Conservation (phyloP, 2,797 vertebrate species). For the Premnoplex brunnescens region DNA sequence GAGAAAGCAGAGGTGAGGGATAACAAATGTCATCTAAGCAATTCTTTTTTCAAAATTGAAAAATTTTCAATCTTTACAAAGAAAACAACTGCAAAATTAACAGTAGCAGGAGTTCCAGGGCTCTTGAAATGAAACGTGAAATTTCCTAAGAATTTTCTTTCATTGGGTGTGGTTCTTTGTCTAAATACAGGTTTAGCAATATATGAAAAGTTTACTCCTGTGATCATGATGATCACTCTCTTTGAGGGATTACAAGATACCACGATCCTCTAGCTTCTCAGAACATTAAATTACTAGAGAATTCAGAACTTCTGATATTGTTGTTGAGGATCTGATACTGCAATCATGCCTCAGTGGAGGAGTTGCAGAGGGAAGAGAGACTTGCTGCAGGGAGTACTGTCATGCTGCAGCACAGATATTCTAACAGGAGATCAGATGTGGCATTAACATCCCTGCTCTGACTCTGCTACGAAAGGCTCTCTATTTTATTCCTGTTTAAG, state of each 20-base stretch:
- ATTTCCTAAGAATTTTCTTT: conserved; percentile 13
- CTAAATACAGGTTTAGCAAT: conserved; percentile 13
- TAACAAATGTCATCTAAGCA: neutral
- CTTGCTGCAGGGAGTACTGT: neutral
- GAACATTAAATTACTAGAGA: conserved; percentile 43
- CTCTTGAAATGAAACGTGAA: neutral
- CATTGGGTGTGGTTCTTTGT: neutral
- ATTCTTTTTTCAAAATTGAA: neutral
- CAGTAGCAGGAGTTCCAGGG: neutral
- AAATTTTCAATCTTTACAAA: neutral
- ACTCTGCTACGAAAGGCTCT: neutral
- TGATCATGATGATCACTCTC: neutral
- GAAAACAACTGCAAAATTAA: neutral
- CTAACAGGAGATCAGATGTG: neutral
- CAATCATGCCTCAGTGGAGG: neutral
- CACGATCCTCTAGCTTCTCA: neutral
- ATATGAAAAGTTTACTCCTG: neutral
- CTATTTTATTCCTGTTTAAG: neutral
- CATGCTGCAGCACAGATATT: neutral
- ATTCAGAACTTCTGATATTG: conserved; percentile 40
- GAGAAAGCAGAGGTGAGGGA: neutral
- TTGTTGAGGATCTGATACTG: conserved; percentile 45
- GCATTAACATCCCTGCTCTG: neutral
- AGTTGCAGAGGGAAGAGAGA: conserved; percentile 23
- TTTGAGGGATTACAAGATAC: conserved; percentile 31